Base-by-base conservation (phyloP, 2,797 vertebrate genomes). In the Myotis daubentonii region DNA sequence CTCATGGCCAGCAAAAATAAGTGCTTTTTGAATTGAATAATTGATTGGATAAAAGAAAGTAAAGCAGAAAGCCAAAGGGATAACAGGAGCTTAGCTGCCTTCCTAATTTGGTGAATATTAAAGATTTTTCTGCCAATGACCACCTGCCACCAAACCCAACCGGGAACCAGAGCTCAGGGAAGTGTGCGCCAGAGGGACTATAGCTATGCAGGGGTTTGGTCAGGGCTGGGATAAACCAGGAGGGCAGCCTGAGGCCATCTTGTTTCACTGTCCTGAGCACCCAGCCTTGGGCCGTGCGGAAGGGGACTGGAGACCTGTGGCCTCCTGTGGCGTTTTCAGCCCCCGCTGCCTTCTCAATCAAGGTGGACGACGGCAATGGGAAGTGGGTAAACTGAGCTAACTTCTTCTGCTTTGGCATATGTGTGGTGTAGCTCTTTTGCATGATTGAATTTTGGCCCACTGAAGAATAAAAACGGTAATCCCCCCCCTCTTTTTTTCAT, bases 391-490 rank as follows among this genome's bases (percentile, higher is more conserved):
- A 84, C 79, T 68, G 79, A 84, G 65, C 41, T 36, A 13, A 8
- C 20, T 57, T 92, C 68, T 76, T 93, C 95, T 89, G 80, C 92
- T 36, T 94, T 94, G 89, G 84, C 65, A 91, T 20, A 0, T 23
- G 19, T 76, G 75, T 33, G 81, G n/a, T 84, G 16, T 74, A 25
- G 72, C 80, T 76, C 91, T 96, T 97, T 94, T 89, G 78, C 80
- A 57, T 80, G 96, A 97, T 96, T 97, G 97, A 97, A 98, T 94
- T 70, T 51, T 91, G 44, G 17, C 78, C 97, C 89, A 41, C 95
- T 93, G 78, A 97, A 97, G 94, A 95, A 88, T 96, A 94, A 97
- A 94, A 97, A 97, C 96, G 94, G 93, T 95, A 97, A 95, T 90
- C 93, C 93, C 49, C 25, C 70, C 60, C 4, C 2, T 8, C 2